Evolutionary conservation across 1,140 invertebrate genomes (phyloP).

Genomic region (Hyposmocoma kahamanoa): DNA sequence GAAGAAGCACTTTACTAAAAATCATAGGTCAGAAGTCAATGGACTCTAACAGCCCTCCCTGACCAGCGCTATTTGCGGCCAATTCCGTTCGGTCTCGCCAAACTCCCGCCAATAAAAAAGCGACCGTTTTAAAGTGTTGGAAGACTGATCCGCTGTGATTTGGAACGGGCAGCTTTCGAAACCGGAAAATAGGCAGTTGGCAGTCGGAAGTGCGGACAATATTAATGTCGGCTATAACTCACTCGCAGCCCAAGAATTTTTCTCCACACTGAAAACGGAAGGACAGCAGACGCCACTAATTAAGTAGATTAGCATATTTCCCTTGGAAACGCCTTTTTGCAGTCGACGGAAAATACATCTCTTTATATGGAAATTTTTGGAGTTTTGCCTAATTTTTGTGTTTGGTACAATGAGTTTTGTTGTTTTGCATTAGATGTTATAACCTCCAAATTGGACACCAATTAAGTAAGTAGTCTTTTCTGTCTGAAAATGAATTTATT

Average conservation of each 20-base stretch:
- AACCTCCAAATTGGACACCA: too few relatives aligned
- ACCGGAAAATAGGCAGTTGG: slow-evolving; percentile 53
- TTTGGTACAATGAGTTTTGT: too few relatives aligned
- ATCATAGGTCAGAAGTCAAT: too few relatives aligned
- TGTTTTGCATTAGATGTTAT: too few relatives aligned
- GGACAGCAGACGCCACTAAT: slow-evolving; percentile 50
- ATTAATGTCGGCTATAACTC: slow-evolving; percentile 65
- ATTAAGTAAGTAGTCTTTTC: too few relatives aligned
- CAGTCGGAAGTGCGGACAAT: slow-evolving; percentile 56
- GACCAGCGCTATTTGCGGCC: too few relatives aligned
- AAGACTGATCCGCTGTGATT: slow-evolving; percentile 5
- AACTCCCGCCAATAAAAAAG: too few relatives aligned
- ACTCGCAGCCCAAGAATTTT: slow-evolving; percentile 52
- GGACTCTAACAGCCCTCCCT: too few relatives aligned
- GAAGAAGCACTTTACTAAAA: too few relatives aligned
- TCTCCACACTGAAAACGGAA: slow-evolving; percentile 42
- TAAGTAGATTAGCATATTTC: slow-evolving; percentile 55
- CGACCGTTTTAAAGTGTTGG: neutral
- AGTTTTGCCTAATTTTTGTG: neutral
- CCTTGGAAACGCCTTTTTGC: slow-evolving; percentile 7
- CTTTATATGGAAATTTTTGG: neutral
- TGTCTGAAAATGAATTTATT: too few relatives aligned
- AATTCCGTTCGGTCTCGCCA: too few relatives aligned
- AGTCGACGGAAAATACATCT: neutral
- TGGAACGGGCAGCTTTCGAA: slow-evolving; percentile 15